These are phyloP conservation scores for Cosmorhoe ocellata DNA, from an alignment of 2,888 invertebrate genomes.

Conservation along the genomic window DNA sequence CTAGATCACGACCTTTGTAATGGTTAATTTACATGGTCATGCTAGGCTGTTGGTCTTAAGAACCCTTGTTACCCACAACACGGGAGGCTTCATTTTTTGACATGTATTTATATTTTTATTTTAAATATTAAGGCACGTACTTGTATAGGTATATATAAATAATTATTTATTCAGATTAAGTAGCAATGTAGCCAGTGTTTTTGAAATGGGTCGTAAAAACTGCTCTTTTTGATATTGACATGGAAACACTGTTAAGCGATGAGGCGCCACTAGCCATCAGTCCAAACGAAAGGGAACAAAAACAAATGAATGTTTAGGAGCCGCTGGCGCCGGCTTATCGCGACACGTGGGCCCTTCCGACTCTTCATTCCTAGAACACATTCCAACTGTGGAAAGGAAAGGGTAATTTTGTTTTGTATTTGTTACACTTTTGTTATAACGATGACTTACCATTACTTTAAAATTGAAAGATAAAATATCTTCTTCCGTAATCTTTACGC, in stretches of 20 bases:
- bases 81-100: too few species aligned
- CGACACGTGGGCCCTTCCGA: slow-evolving; percentile 61
- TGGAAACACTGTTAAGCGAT: slow-evolving; percentile 17
- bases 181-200: too few species aligned
- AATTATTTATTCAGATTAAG: too few species aligned
- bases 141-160: too few species aligned
- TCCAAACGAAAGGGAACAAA: slow-evolving; percentile 41
- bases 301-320: slow-evolving; percentile 44
- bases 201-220: too few species aligned
- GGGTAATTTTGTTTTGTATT: slow-evolving; percentile 30
- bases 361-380: slow-evolving; percentile 62
- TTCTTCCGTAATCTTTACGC: not conserved
- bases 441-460: not conserved
- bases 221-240: too few species aligned
- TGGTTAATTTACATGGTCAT: too few species aligned
- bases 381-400: slow-evolving; percentile 46
- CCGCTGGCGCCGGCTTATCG: slow-evolving; percentile 72
- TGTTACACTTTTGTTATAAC: slow-evolving; percentile 10
- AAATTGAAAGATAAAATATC: not conserved
- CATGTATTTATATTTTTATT: too few species aligned
- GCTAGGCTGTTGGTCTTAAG: too few species aligned
- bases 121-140: too few species aligned
- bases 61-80: too few species aligned
- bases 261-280: slow-evolving; percentile 56
- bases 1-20: too few species aligned